Percentiles rank a stretch among this genome's conserved stretches.
phyloP scores from a whole-genome alignment of 2,797 vertebrate species.

The Phoeniculus purpureus region DNA sequence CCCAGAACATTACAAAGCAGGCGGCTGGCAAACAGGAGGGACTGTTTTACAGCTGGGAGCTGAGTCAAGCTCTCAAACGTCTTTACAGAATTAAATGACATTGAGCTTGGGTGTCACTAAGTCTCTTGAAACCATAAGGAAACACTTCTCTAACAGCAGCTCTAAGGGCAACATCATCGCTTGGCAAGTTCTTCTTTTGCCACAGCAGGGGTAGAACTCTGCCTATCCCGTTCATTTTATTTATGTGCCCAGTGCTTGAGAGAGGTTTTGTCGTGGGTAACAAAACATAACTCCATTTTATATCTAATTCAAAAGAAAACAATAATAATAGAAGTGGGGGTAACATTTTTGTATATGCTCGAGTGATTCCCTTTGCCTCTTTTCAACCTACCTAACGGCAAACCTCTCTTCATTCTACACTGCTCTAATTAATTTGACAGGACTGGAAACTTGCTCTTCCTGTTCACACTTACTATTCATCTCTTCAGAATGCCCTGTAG shows the following conservation, averaged over 20 bases:
- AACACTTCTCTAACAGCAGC: neutral
- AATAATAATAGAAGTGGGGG: neutral
- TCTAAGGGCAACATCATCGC: neutral
- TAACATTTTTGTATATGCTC: conserved; percentile 44
- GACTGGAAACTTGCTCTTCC: conserved; percentile 77
- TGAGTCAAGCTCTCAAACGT: conserved; percentile 16
- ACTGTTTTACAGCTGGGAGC: conserved; percentile 15
- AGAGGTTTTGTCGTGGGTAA: neutral
- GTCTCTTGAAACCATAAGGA: conserved; percentile 32
- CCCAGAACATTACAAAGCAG: neutral
- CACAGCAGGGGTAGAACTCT: neutral
- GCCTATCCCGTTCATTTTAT: neutral
- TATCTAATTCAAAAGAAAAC: conserved; percentile 2
- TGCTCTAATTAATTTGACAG: conserved; percentile 78
- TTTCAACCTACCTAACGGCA: conserved; percentile 70
- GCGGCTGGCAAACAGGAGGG: conserved; percentile 9
- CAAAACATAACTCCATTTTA: conserved; percentile 14
- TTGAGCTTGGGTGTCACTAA: conserved; percentile 17
- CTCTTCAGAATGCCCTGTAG: conserved; percentile 72
- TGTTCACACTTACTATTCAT: conserved; percentile 75
- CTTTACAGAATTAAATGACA: conserved; percentile 12
- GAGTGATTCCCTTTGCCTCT: conserved; percentile 62
- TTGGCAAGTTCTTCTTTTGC: conserved; percentile 10
- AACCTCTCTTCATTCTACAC: conserved; percentile 66
- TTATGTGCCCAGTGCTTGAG: neutral